phyloP scores from a whole-genome alignment of 1,140 invertebrate species.

The Phortica variegata region DNA sequence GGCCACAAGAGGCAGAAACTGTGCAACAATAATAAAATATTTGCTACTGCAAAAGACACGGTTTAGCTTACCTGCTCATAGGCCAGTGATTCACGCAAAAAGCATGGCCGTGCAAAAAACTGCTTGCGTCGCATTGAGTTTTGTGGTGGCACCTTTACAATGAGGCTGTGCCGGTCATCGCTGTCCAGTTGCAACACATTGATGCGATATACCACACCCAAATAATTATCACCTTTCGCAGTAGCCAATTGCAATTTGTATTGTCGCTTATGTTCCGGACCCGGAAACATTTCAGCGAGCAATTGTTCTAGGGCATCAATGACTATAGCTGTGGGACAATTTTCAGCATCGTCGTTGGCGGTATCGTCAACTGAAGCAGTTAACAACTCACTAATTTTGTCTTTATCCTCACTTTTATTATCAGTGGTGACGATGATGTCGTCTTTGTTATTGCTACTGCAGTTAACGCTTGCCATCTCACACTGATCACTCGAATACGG shows the following conservation, averaged over 20 bases:
- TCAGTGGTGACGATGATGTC: no score
- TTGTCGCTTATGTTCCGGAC: no score
- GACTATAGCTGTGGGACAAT: no score
- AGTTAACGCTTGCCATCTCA: no score
- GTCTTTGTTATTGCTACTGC: no score
- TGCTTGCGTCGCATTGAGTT: slow-evolving; percentile 38
- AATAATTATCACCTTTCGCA: slow-evolving; percentile 54
- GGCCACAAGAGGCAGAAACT: slow-evolving; percentile 48
- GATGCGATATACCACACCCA: slow-evolving; percentile 49
- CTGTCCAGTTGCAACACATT: slow-evolving; percentile 3
- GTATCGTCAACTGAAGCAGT: no score
- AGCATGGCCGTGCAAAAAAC: slow-evolving; percentile 41
- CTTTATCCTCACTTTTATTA: no score
- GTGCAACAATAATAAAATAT: neutral
- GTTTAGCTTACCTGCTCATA: slow-evolving; percentile 33
- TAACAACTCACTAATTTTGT: no score
- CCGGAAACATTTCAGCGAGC: no score
- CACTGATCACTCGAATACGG: no score
- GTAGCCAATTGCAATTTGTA: slow-evolving; percentile 27
- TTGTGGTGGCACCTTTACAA: slow-evolving; percentile 46
- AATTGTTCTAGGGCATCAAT: no score
- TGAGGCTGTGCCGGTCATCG: slow-evolving; percentile 11
- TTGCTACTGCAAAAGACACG: neutral
- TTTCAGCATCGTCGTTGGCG: no score
- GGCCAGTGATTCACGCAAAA: slow-evolving; percentile 45